Evolutionary conservation across 1,140 invertebrate species (phyloP), one percentile per base, ranked within the genome.

Genomic region (Anoplophora glabripennis): DNA sequence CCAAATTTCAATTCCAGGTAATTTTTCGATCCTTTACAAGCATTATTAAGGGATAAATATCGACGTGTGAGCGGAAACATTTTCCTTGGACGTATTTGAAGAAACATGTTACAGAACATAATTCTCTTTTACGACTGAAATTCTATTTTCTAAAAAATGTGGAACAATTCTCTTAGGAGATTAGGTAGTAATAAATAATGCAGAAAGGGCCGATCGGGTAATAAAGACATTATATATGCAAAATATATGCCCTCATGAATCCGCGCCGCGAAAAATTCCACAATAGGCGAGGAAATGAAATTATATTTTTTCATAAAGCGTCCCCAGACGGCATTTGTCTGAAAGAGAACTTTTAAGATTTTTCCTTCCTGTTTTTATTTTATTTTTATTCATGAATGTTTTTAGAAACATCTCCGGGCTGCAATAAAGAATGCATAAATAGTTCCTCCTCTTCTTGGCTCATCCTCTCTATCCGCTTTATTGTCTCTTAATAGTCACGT

Each of bases 261-360:
- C 21, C 21, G 21, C 42, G 48, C 48, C 54, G 49, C 47, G 48
- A 52, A 58, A 57, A 62, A 62, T 62, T 62, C 60, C 60, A 44
- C 55, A 61, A 61, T 51, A 53, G 38, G 9, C 38, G 12, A 7
- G 47, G 56, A 65, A 65, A 65, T 63, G 59, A 65, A 65, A 65
- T 65, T 57, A 65, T 59, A 63, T 65, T 65, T 59, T 56, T 62
- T 61, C 59, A 61, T 65, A 65, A 65, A 55, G 49, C 47, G 60
- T 65, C 64, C 60, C 64, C 53, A 55, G 59, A 54, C 64, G 57
- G 57, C 48, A 65, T 65, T 65, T 65, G 64, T 65, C 60, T 63
- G 64, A 34, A 11, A 46, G 59, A 57, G 38, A 49, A 65, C 54
- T 65, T 65, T 63, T 58, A 65, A 56, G 57, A 58, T 63, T 63